Percentiles rank a stretch among this genome's conserved stretches.
These are phyloP conservation scores for Disparrhopalites patrizii DNA, from an alignment of 2,888 invertebrate genomes.

Conservation along the genomic window DNA sequence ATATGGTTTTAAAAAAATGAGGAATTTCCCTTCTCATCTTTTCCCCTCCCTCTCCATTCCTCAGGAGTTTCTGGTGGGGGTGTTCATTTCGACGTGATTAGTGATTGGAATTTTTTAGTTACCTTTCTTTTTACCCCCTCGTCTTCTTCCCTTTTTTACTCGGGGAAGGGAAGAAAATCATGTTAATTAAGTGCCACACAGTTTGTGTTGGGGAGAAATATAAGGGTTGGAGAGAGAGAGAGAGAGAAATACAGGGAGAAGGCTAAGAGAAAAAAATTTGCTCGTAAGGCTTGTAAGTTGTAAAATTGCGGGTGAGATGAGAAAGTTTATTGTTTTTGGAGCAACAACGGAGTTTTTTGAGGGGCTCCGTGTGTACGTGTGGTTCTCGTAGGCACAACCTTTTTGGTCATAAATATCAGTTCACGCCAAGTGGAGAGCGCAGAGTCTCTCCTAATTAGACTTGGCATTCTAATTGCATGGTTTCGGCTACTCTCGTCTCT, in stretches of 20 bases:
- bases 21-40: constrained; percentile 3
- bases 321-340: too few relatives aligned
- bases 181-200: too few relatives aligned
- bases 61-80: neutral
- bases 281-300: too few relatives aligned
- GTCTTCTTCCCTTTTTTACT: neutral
- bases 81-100: neutral
- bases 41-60: neutral
- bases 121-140: neutral
- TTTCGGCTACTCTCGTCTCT: constrained; percentile 33
- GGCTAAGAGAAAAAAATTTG: neutral
- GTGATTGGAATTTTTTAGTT: neutral
- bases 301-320: too few relatives aligned
- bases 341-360: too few relatives aligned
- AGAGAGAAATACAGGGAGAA: neutral
- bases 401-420: constrained; percentile 38
- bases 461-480: constrained; percentile 39
- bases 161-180: too few relatives aligned
- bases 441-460: constrained; percentile 37
- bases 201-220: too few relatives aligned
- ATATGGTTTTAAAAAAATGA: neutral
- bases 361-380: too few relatives aligned
- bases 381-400: too few relatives aligned
- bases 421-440: constrained; percentile 37
- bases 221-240: neutral